Evolutionary conservation across 2,888 invertebrate species (phyloP).

Genomic region (Ceraclea dissimilis): DNA sequence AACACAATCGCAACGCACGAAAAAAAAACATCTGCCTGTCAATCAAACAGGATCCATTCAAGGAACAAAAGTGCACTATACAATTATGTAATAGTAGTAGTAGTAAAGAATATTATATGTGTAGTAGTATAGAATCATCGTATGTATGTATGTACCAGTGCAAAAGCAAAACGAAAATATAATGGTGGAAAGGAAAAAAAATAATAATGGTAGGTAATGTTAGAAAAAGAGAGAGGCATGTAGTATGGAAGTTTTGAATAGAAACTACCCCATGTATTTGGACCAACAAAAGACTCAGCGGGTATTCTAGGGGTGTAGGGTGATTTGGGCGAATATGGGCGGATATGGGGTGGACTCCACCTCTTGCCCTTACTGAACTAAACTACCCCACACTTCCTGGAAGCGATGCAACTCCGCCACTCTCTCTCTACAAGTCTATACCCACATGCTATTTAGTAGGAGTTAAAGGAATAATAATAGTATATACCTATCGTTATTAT

Average conservation of each 20-base stretch:
- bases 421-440: neutral
- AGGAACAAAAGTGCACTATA: neutral
- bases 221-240: neutral
- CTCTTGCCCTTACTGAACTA: conserved; percentile 8
- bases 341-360: conserved; percentile 8
- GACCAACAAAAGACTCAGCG: neutral
- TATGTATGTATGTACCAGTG: neutral
- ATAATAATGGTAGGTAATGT: neutral
- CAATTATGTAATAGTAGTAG: neutral
- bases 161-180: neutral
- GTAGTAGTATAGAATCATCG: no score
- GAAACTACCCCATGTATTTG: neutral
- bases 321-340: conserved; percentile 9
- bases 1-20: no score
- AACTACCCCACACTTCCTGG: conserved; percentile 4
- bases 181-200: neutral
- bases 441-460: neutral
- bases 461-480: neutral
- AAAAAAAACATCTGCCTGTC: neutral
- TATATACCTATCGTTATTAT: no score
- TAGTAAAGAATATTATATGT: no score
- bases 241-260: neutral
- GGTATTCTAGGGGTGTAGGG: neutral
- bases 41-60: neutral
- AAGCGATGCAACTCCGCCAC: conserved; percentile 5